These are phyloP conservation scores for Alouatta caraya DNA, from an alignment of 2,797 vertebrate genomes.

Conservation along the genomic window DNA sequence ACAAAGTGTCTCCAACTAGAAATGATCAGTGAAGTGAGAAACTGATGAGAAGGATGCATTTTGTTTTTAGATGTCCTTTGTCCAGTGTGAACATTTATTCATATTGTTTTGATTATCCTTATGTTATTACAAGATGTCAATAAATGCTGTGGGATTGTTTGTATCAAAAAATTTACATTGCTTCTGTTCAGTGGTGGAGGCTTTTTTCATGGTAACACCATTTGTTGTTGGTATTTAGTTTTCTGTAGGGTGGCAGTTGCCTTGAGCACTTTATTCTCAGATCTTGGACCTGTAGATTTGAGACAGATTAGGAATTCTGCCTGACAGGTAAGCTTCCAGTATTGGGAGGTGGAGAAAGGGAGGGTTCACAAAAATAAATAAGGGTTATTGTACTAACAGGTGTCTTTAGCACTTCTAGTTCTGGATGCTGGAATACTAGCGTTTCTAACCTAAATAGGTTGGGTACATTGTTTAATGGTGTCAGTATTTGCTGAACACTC, in stretches of 20 bases:
- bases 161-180: slow-evolving; percentile 44
- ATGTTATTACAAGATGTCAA: slow-evolving; percentile 40
- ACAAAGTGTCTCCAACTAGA: slow-evolving; percentile 86
- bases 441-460: neutral
- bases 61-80: neutral
- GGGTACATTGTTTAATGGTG: neutral
- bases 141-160: slow-evolving; percentile 70
- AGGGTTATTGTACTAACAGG: neutral
- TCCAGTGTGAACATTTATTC: neutral
- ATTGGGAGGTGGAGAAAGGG: neutral
- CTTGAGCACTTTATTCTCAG: neutral
- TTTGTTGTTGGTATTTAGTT: slow-evolving; percentile 34
- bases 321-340: neutral
- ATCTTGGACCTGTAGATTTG: neutral
- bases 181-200: neutral
- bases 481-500: neutral
- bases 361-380: neutral
- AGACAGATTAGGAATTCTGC: neutral
- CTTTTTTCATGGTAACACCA: neutral
- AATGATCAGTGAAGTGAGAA: neutral
- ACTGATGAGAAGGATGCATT: neutral
- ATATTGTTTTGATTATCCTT: slow-evolving; percentile 11
- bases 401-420: neutral
- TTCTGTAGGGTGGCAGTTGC: neutral
- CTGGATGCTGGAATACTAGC: neutral